Evolutionary conservation across 2,797 vertebrate genomes (phyloP).

Genomic region (Phoeniculus purpureus): DNA sequence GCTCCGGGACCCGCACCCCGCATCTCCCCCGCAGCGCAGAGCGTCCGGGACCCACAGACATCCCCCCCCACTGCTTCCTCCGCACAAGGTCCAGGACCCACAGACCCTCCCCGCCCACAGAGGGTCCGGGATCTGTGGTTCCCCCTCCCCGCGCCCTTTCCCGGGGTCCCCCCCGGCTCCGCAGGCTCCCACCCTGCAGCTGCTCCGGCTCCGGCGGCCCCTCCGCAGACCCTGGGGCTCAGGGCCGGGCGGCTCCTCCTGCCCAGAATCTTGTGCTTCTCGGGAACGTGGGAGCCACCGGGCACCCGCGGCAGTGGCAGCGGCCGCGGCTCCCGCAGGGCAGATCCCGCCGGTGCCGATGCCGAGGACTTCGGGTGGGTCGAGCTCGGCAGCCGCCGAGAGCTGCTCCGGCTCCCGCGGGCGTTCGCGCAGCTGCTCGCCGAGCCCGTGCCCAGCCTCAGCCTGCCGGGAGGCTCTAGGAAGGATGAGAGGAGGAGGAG

Average conservation of each 20-base stretch:
- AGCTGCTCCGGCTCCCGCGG: conserved; percentile 17
- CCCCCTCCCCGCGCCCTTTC: neutral
- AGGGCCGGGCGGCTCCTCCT: neutral
- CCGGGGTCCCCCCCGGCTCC: neutral
- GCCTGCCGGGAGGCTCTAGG: neutral
- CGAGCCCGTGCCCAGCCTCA: neutral
- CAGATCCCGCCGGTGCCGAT: conserved; percentile 36
- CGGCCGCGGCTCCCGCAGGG: neutral
- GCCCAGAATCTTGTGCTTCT: conserved; percentile 14
- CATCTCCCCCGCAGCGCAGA: neutral
- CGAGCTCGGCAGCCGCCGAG: conserved; percentile 50
- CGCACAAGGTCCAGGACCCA: no score
- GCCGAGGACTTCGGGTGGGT: conserved; percentile 46
- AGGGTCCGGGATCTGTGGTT: neutral
- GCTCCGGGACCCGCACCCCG: neutral
- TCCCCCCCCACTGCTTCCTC: no score
- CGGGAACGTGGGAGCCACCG: neutral
- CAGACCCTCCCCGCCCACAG: no score
- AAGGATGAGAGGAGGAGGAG: conserved; percentile 1
- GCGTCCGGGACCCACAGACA: no score
- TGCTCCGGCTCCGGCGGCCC: neutral
- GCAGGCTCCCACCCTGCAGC: no score
- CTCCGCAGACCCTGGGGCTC: neutral
- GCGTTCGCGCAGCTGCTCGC: neutral
- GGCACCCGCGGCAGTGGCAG: neutral